Base-by-base conservation (phyloP, 2,797 vertebrate species). In the Malurus leucopterus region DNA sequence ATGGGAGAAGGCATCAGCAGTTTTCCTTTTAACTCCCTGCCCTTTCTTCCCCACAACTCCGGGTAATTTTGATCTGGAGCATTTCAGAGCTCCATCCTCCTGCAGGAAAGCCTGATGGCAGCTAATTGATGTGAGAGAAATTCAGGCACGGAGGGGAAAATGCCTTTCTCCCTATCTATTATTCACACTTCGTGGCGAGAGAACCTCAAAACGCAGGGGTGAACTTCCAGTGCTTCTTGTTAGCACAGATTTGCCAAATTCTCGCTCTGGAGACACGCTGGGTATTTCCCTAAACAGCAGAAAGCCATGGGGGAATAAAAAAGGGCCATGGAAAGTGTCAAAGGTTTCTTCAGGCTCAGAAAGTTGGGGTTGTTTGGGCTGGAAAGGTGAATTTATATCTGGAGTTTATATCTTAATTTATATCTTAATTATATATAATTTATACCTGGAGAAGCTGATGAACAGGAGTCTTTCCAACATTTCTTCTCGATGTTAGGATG, bases 21-120 rank as follows among this genome's bases (percentile, higher is more conserved):
- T 62, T 83, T 83, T 84, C 55, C 47, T 85, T 87, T 89, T 69
- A 79, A 91, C 61, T 84, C 57, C 49, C 57, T 65, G 81, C 74
- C 67, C 67, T 88, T 54, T 27, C 41, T 32, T 86, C 54, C 63
- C 27, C 24, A 62, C 30, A 88, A 32, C 38, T 53, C 63, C 0
- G 0, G 51, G 50, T 81, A 29, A 80, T 77, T 92, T 83, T 71
- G 34, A 79, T 58, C 44, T 65, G 71, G 89, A 86, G 36, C 58
- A 8, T 81, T 81, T 85, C 62, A 73, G 63, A 91, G 73, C 81
- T 71, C 63, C 50, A 6, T 58, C 38, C 74, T 68, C 61, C 63
- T 77, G 43, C 47, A 46, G 74, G 58, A 86, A 78, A 88, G 19
- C 36, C 59, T 78, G 58, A 92, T 78, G 59, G 67, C 24, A 81